Percentiles rank a stretch among this genome's conserved stretches.
Conservation (phyloP, 2,888 invertebrate genomes). For the Drosophila barbarae region DNA sequence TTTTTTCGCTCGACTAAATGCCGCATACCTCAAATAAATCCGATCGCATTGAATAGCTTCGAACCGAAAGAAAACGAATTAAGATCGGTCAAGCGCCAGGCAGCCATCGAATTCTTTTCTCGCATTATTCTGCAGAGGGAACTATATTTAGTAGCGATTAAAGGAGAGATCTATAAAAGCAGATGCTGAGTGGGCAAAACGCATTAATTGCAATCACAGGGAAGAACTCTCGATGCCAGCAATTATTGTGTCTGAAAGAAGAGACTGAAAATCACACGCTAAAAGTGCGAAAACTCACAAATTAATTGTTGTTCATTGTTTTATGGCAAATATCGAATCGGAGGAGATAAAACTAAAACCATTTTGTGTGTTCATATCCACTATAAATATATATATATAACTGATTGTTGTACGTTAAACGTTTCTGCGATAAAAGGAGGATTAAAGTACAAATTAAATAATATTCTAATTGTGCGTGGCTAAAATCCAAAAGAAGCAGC, state of each 20-base stretch:
- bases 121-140: not conserved
- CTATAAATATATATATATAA: conserved; percentile 20
- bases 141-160: conserved; percentile 34
- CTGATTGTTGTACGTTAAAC: conserved; percentile 66
- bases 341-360: conserved; percentile 20
- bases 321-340: conserved; percentile 22
- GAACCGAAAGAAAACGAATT: conserved; percentile 16
- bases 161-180: conserved; percentile 33
- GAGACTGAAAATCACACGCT: conserved; percentile 30
- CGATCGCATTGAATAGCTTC: conserved; percentile 12
- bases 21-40: conserved; percentile 15
- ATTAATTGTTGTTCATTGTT: conserved; percentile 37
- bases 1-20: conserved; percentile 22
- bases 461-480: conserved; percentile 60
- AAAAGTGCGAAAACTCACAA: conserved; percentile 35
- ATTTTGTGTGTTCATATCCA: conserved; percentile 23
- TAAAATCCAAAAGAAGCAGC: conserved; percentile 45
- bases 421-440: conserved; percentile 17
- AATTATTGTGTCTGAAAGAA: conserved; percentile 33
- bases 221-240: conserved; percentile 38
- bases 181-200: conserved; percentile 12
- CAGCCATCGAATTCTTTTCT: conserved; percentile 18
- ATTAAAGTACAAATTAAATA: conserved; percentile 27
- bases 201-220: conserved; percentile 33
- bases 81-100: conserved; percentile 15